Percentiles rank a stretch among this genome's conserved stretches.
Conservation (phyloP, 2,888 invertebrate species). For the Nezara viridula region DNA sequence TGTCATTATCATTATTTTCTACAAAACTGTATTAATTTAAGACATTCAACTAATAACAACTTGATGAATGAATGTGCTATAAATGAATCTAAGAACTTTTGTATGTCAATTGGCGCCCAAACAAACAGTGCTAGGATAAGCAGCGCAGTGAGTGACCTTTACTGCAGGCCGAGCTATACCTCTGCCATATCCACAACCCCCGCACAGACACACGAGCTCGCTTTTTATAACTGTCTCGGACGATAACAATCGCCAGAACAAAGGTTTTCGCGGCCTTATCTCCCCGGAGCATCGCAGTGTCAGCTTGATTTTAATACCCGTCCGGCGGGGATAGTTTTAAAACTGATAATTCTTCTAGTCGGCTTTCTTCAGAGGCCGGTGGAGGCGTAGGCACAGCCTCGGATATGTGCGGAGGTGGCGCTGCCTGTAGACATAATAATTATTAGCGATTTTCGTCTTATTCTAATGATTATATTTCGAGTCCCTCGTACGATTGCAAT, state of each 20-base stretch:
- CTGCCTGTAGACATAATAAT: neutral
- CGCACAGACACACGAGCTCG: constrained; percentile 32
- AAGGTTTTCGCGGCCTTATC: constrained; percentile 41
- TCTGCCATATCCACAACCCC: constrained; percentile 25
- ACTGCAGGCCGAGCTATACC: neutral
- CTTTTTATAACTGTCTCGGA: constrained; percentile 43
- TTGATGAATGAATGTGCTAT: no score
- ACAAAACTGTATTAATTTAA: no score
- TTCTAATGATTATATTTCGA: neutral
- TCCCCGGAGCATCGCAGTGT: neutral
- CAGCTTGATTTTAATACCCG: constrained; percentile 41
- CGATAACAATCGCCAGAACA: constrained; percentile 36
- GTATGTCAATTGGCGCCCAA: constrained; percentile 7
- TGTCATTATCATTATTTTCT: no score
- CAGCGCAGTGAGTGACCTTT: constrained; percentile 29
- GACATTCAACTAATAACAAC: no score
- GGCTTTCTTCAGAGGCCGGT: constrained; percentile 21
- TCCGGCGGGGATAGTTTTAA: constrained; percentile 7
- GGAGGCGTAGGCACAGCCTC: neutral
- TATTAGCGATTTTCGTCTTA: neutral
- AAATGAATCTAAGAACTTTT: no score
- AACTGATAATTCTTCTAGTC: constrained; percentile 39
- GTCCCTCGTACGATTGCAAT: neutral
- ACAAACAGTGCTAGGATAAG: neutral
- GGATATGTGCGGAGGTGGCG: neutral